Evolutionary conservation across 2,888 invertebrate genomes (phyloP), one percentile per base, ranked within the genome.

Genomic region (Lamellibrachia satsuma): DNA sequence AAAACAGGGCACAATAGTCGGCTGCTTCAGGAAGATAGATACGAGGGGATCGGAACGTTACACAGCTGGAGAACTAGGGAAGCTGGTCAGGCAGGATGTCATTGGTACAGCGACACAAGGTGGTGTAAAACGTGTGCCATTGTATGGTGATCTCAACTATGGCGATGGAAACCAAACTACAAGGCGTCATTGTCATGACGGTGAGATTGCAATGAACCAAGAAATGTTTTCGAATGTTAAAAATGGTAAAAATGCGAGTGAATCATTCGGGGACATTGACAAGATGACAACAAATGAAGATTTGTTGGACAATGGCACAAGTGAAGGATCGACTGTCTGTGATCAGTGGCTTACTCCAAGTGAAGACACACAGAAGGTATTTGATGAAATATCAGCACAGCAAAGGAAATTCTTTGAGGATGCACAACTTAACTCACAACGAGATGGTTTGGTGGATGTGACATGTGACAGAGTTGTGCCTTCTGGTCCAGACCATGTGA

Each of bases 1-100:
- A 92, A 22, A 90, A 92, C 57, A 91, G 92, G 90, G 92, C 93
- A 90, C 27, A 90, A 15, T 92, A 92, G 90, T 92, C 92, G 52
- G 92, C 92, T 75, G 75, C 75, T 57, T 57, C 75, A 75, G 75
- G 75, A 75, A 75, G 75, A 75, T 93, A 3, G 27, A 93, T 52
- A 60, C 90, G 75, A 93, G 93, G 91, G 90, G 92, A 92, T 27
- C 51, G 91, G 39, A 75, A 15, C n/a, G 6, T 39, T 15, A 39
- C 2, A n/a, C 7, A 2, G 52, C 3, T 22, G 57, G 22, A 11
- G 91, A 27, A 6, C n/a, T 6, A 2, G 7, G 51, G 52, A 52
- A 27, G 22, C 11, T n/a, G 52, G 52, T 55, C 52, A 15, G n/a
- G 6, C 39, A 22, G 7, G 55, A 39, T 52, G 15, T 52, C 7